phyloP scores from a whole-genome alignment of 2,797 vertebrate species.

The Dallia pectoralis region DNA sequence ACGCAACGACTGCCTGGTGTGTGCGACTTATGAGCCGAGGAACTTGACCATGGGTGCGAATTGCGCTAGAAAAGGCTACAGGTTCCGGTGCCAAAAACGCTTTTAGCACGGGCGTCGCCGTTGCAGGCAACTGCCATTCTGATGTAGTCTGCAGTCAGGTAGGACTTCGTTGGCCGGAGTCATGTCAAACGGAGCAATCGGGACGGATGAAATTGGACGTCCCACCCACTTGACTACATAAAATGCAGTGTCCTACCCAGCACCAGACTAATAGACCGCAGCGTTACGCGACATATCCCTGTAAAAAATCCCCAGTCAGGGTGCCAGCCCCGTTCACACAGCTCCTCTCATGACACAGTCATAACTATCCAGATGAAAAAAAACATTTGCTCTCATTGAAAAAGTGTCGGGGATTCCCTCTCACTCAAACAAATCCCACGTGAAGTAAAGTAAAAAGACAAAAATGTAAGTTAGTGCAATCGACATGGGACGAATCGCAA shows the following conservation, averaged over 20 bases:
- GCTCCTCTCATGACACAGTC: conserved; percentile 35
- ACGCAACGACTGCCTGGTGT: too few species aligned
- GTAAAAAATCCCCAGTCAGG: conserved; percentile 42
- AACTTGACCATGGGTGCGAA: too few species aligned
- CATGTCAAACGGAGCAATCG: too few species aligned
- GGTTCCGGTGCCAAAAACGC: too few species aligned
- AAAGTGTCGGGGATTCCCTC: conserved; percentile 42
- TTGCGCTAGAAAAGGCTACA: too few species aligned
- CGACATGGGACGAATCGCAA: conserved; percentile 18
- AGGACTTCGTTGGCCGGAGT: too few species aligned
- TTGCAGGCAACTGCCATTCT: too few species aligned
- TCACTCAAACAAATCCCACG: conserved; percentile 17
- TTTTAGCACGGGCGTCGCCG: too few species aligned
- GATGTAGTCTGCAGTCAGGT: too few species aligned
- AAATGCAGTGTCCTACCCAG: background rate
- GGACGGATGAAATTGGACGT: too few species aligned
- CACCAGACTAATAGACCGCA: conserved; percentile 15
- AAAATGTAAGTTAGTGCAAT: conserved; percentile 60
- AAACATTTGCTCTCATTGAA: conserved; percentile 20
- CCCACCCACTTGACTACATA: too few species aligned
- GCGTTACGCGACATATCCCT: conserved; percentile 31
- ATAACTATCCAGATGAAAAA: conserved; percentile 20
- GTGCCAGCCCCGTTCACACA: conserved; percentile 62
- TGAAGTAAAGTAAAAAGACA: conserved; percentile 16
- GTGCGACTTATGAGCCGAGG: too few species aligned